Evolutionary conservation across 2,797 vertebrate genomes (phyloP).

Genomic region (Manis pentadactyla): DNA sequence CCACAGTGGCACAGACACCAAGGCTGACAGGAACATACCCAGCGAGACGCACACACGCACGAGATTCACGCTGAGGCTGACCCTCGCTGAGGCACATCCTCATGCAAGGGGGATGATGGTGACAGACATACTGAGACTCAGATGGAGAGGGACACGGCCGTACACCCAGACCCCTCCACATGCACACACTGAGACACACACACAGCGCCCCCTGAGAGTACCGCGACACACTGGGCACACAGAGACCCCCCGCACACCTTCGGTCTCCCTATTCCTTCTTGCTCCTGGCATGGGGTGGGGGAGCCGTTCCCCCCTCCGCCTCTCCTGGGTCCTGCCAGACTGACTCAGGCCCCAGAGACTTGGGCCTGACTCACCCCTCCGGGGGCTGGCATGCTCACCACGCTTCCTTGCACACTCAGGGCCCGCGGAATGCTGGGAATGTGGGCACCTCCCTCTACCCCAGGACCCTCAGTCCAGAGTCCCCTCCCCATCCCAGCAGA

Average conservation of each 20-base stretch:
- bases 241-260: not conserved
- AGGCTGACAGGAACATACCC: not conserved
- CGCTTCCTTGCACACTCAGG: constrained; percentile 69
- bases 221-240: no score
- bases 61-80: not conserved
- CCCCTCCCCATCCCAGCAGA: not conserved
- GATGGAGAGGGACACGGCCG: not conserved
- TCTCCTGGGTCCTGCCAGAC: constrained; percentile 3
- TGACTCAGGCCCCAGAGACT: constrained; percentile 69
- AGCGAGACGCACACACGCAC: not conserved
- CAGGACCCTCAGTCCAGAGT: not conserved
- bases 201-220: not conserved
- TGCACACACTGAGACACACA: not conserved
- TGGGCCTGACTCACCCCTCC: constrained; percentile 70
- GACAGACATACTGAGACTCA: not conserved
- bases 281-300: not conserved
- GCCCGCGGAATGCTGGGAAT: constrained; percentile 71
- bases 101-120: not conserved
- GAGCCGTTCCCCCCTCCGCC: no score
- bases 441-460: not conserved
- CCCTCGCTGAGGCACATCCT: not conserved
- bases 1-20: not conserved
- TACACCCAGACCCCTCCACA: not conserved
- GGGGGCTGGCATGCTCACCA: constrained; percentile 21
- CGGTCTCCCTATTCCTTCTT: not conserved